phyloP scores from a whole-genome alignment of 2,888 invertebrate species.

The Drepana falcataria region DNA sequence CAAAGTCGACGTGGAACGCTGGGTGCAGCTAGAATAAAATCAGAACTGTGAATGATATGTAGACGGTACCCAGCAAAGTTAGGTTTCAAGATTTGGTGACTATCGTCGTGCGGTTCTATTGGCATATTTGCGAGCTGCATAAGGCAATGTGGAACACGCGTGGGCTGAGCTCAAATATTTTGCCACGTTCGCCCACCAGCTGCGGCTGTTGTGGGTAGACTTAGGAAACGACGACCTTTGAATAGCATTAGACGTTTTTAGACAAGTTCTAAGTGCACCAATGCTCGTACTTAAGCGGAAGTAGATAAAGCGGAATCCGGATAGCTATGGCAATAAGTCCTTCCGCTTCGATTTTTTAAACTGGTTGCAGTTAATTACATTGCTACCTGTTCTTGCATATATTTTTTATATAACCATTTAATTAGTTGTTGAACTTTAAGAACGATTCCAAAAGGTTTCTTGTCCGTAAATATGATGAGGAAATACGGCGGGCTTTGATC shows the following conservation, averaged over 20 bases:
- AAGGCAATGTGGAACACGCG: conserved; percentile 53
- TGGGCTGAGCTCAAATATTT: conserved; percentile 51
- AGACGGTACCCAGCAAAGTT: not conserved
- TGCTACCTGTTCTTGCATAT: not conserved
- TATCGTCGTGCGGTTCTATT: not conserved
- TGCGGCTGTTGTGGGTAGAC: conserved; percentile 38
- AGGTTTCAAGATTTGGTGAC: not conserved
- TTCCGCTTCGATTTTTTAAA: not conserved
- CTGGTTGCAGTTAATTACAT: not conserved
- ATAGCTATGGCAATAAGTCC: not conserved
- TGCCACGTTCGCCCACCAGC: conserved; percentile 47
- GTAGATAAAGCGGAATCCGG: not conserved
- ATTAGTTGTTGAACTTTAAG: too few species aligned
- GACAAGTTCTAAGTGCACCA: conserved; percentile 7
- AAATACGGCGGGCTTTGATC: too few species aligned
- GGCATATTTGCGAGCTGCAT: conserved; percentile 23
- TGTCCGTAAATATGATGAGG: too few species aligned
- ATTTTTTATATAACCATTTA: too few species aligned
- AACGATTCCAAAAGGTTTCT: too few species aligned
- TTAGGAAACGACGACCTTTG: conserved; percentile 41
- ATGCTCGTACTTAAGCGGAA: too few species aligned
- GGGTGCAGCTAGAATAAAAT: too few species aligned
- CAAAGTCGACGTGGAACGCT: too few species aligned
- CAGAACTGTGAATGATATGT: not conserved
- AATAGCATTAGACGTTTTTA: conserved; percentile 21